Percentiles rank a stretch among this genome's conserved stretches.
Evolutionary conservation across 2,113 vertebrate genomes (phyloP).

Genomic region (Tamias sibiricus): DNA sequence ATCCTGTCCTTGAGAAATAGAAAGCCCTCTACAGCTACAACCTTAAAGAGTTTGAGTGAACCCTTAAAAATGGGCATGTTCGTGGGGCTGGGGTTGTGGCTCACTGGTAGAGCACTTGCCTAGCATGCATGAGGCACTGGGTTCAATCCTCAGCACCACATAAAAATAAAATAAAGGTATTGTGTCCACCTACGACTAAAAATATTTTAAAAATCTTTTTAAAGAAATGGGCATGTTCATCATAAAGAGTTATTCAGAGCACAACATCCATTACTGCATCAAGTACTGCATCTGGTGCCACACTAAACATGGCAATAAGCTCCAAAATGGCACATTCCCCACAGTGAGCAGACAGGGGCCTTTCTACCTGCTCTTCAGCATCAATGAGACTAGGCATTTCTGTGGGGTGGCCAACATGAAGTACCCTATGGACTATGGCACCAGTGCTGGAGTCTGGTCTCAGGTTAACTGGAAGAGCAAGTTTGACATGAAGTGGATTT

Average conservation of each 20-base stretch:
- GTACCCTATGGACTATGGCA: slow-evolving; percentile 98
- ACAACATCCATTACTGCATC: slow-evolving; percentile 98
- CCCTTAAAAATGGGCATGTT: slow-evolving; percentile 95
- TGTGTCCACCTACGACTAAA: no score
- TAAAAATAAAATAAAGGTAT: no score
- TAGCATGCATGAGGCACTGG: no score
- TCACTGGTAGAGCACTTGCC: no score
- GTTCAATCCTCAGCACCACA: no score
- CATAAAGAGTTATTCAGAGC: slow-evolving; percentile 99
- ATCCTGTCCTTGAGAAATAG: slow-evolving; percentile 96
- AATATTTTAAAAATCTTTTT: no score
- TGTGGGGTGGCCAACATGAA: slow-evolving; percentile 99
- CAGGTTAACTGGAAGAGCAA: slow-evolving; percentile 99
- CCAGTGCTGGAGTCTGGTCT: slow-evolving; percentile 98
- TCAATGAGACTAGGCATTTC: slow-evolving; percentile 99
- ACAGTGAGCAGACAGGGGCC: slow-evolving; percentile 94
- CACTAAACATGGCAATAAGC: slow-evolving; percentile 97
- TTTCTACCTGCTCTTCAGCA: slow-evolving; percentile 97
- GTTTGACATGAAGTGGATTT: slow-evolving; percentile 99
- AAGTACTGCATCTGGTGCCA: slow-evolving; percentile 99
- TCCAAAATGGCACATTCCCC: slow-evolving; percentile 95
- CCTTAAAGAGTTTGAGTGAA: slow-evolving; percentile 98
- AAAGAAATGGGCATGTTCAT: slow-evolving; percentile 96
- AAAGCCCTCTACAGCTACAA: slow-evolving; percentile 97
- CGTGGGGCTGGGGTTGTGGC: no score